Percentiles rank a stretch among this genome's conserved stretches.
Conservation (phyloP, 2,113 vertebrate genomes). For the Dinomys branickii region DNA sequence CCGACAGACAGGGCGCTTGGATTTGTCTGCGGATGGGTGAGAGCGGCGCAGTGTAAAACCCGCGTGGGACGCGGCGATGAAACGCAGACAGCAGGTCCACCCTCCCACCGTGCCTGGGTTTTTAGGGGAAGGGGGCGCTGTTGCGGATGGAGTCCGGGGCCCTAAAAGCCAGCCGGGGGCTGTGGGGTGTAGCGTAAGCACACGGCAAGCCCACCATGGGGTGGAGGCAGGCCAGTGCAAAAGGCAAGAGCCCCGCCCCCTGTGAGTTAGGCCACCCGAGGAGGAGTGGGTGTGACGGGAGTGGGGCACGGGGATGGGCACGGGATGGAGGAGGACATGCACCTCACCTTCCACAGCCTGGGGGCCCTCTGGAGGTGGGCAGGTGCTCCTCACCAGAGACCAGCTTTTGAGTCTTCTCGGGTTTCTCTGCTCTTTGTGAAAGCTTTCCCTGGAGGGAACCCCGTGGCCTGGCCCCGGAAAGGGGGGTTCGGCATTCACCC, state of each 20-base stretch:
- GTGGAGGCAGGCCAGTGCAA: background rate
- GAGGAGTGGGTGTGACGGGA: background rate
- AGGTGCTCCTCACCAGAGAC: slow-evolving; percentile 75
- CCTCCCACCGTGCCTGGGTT: background rate
- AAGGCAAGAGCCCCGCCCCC: background rate
- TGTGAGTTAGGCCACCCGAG: background rate
- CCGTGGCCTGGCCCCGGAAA: slow-evolving; percentile 72
- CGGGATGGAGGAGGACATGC: background rate
- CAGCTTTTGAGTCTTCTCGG: slow-evolving; percentile 78
- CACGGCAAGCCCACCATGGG: background rate
- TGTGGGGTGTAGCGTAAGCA: background rate
- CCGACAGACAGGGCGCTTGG: slow-evolving; percentile 91
- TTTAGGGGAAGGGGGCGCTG: background rate
- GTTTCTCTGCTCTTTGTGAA: slow-evolving; percentile 76
- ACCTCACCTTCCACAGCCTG: slow-evolving; percentile 75
- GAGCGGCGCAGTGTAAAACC: background rate
- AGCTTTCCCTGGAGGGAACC: slow-evolving; percentile 66
- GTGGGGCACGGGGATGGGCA: no score
- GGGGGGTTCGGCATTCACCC: slow-evolving; percentile 69
- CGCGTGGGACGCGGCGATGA: background rate
- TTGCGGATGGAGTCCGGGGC: background rate
- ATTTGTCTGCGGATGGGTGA: slow-evolving; percentile 88
- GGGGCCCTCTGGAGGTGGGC: slow-evolving; percentile 60
- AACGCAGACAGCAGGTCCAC: background rate
- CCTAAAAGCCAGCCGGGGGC: background rate